Evolutionary conservation across 2,888 invertebrate genomes (phyloP).

Genomic region (Lasioglossum leucozonium): DNA sequence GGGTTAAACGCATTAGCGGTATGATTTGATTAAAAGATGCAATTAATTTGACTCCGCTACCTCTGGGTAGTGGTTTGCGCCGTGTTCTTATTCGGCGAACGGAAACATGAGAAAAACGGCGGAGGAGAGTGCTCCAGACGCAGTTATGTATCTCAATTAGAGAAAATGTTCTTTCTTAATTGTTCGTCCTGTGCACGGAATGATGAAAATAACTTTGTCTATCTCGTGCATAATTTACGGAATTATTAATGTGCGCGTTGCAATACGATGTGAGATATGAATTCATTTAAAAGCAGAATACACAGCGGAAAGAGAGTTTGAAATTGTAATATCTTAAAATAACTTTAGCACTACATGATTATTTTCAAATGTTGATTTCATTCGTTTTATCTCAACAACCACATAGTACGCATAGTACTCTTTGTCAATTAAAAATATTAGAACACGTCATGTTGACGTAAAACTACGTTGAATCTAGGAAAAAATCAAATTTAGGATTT

Average conservation of each 20-base stretch:
- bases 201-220: not conserved
- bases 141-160: conserved; percentile 1
- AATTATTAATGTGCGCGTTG: not conserved
- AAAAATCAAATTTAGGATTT: too few relatives aligned
- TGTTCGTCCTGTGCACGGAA: not conserved
- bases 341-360: too few relatives aligned
- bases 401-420: too few relatives aligned
- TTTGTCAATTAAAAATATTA: too few relatives aligned
- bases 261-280: not conserved
- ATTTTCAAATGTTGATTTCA: too few relatives aligned
- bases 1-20: not conserved
- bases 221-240: not conserved
- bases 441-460: too few relatives aligned
- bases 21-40: conserved; percentile 2
- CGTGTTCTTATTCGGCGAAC: not conserved
- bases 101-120: not conserved
- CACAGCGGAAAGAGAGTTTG: too few relatives aligned
- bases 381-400: too few relatives aligned
- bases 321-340: not conserved
- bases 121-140: not conserved
- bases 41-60: not conserved
- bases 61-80: not conserved
- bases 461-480: too few relatives aligned
- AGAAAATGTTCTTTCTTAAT: not conserved
- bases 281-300: not conserved